phyloP scores from a whole-genome alignment of 2,797 vertebrate genomes.

The Acanthurus leucopareius region DNA sequence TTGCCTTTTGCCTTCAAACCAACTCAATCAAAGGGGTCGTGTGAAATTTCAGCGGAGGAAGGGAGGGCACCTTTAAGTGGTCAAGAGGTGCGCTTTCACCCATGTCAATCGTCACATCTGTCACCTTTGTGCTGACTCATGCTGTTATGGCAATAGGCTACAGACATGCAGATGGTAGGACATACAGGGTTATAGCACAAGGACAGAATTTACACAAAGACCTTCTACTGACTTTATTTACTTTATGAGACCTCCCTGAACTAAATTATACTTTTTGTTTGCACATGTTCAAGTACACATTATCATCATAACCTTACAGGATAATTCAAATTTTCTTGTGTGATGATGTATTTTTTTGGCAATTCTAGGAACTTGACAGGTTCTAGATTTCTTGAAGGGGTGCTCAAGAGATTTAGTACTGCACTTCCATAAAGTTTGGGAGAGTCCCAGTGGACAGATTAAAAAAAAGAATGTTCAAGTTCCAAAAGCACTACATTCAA shows the following conservation, averaged over 20 bases:
- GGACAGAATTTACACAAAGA: constrained; percentile 25
- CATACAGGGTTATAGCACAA: constrained; percentile 5
- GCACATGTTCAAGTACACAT: background rate
- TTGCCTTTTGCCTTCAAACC: constrained; percentile 65
- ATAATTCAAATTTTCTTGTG: constrained; percentile 2
- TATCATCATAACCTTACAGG: background rate
- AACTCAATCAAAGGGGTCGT: constrained; percentile 65
- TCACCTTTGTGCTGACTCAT: constrained; percentile 65
- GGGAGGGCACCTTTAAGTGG: constrained; percentile 13
- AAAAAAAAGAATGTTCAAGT: background rate
- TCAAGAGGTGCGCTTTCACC: constrained; percentile 49
- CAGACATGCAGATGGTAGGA: constrained; percentile 39
- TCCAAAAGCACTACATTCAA: too few relatives aligned
- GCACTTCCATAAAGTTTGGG: background rate
- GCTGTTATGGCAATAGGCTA: constrained; percentile 41
- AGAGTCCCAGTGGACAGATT: background rate
- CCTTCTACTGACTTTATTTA: constrained; percentile 18
- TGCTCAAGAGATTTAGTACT: background rate
- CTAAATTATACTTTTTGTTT: background rate
- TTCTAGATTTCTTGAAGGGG: constrained; percentile 1
- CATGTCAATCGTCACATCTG: constrained; percentile 53
- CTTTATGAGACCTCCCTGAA: constrained; percentile 18
- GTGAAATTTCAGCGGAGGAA: constrained; percentile 37
- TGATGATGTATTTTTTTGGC: background rate
- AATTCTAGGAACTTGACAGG: background rate